phyloP scores from a whole-genome alignment of 2,113 vertebrate species.

The Anolis carolinensis region DNA sequence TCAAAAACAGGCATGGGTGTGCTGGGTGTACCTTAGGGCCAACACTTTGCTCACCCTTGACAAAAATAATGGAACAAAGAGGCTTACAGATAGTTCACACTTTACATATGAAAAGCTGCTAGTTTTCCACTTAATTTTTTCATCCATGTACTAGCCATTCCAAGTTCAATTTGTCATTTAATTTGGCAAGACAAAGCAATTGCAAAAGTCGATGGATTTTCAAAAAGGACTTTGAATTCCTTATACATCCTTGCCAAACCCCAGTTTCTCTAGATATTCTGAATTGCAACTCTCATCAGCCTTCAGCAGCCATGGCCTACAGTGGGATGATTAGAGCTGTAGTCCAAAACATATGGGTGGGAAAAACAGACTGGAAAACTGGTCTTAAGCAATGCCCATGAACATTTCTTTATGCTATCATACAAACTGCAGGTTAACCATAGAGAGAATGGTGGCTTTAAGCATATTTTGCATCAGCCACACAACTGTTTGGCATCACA shows the following conservation, averaged over 20 bases:
- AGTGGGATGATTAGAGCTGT: not conserved
- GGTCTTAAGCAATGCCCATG: too few relatives aligned
- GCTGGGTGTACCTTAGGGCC: too few relatives aligned
- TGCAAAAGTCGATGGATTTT: not conserved
- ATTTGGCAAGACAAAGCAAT: not conserved
- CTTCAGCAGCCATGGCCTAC: not conserved
- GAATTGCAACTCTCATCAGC: not conserved
- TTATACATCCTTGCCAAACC: too few relatives aligned
- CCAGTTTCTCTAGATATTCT: too few relatives aligned
- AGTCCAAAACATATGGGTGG: not conserved
- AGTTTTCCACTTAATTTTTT: not conserved
- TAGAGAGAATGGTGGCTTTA: not conserved
- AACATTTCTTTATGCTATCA: not conserved
- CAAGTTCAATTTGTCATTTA: not conserved
- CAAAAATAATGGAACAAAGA: not conserved
- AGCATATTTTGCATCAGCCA: not conserved
- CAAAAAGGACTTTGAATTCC: not conserved
- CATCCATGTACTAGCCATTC: not conserved
- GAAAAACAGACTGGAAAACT: not conserved
- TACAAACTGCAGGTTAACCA: not conserved
- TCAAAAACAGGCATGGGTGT: not conserved
- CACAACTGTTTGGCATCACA: not conserved
- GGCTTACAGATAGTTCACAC: not conserved
- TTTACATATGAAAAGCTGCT: not conserved
- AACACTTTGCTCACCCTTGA: too few relatives aligned